Evolutionary conservation across 1,140 invertebrate species (phyloP), one percentile per base, ranked within the genome.

Genomic region (Zaprionus tsacasi): DNA sequence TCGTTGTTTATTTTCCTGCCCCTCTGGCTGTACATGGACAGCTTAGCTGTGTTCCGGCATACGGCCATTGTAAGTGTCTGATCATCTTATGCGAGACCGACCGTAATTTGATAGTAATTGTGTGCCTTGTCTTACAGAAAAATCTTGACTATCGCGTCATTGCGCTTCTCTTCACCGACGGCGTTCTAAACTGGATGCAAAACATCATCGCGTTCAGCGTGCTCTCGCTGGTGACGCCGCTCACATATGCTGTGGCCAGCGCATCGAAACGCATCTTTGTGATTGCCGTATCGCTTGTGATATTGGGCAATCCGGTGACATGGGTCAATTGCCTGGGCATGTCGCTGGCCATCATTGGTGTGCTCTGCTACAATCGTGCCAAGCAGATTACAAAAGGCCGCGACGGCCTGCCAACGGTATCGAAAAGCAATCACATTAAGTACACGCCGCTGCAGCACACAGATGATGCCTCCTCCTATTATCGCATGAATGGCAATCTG

Each of bases 191-290:
- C 91, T 99, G 98, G 96, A 92, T 98, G 69, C 98, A 99, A 93
- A 99, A 99, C 91, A 96, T 99, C 63, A 95, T 99, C 25, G 98
- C 98, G 0, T 99, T 99, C 93, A 98, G 97, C 69, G 96, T 99
- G 27, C 94, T 99, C 67, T 96, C 96, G 25, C 93, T 98, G 65
- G 97, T 99, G 1, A 96, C 98, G 13, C 98, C 98, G 15, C 93
- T 99, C 25, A 98, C 98, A 0, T 99, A 99, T 93, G 97, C 98
- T 0, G 98, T 99, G 21, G 97, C 98, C 13, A 99, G 97, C 93
- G 97, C 98, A 12, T 97, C 97, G n/a, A 99, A 99, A 93, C 94
- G 98, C 79, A 97, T 99, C 74, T 97, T 97, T 70, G 97, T 99
- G 17, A 99, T 99, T 81, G 95, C 95, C 21, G 95, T 97, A 25